phyloP scores from a whole-genome alignment of 2,797 vertebrate species.

The Pteronotus mesoamericanus region DNA sequence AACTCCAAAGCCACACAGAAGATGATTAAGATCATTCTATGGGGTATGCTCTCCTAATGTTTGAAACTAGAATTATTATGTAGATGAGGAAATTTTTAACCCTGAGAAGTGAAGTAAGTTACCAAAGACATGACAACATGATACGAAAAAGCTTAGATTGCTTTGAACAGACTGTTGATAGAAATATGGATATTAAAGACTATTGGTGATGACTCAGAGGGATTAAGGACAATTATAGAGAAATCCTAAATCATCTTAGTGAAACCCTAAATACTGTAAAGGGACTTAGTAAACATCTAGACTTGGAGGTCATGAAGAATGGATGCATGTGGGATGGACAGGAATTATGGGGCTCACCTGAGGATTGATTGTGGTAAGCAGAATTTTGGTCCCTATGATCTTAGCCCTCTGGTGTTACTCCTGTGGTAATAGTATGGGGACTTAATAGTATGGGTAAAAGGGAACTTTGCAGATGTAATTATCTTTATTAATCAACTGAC shows the following conservation, averaged over 20 bases:
- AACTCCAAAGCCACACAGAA: not conserved
- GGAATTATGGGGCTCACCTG: not conserved
- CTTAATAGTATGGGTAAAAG: too few relatives aligned
- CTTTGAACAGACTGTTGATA: not conserved
- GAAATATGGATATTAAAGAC: slow-evolving; percentile 8
- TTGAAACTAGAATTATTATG: slow-evolving; percentile 25
- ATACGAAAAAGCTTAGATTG: not conserved
- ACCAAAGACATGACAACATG: not conserved
- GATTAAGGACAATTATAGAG: not conserved
- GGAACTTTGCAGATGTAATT: not conserved
- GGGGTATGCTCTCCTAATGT: not conserved
- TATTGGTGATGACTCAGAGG: not conserved
- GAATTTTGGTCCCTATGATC: not conserved
- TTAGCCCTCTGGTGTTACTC: not conserved
- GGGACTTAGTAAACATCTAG: not conserved
- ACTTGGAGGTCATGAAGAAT: not conserved
- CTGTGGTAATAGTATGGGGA: not conserved
- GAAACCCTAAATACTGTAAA: not conserved
- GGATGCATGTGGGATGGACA: not conserved
- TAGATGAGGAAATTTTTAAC: not conserved
- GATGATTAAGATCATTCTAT: slow-evolving; percentile 29
- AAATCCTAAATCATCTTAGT: slow-evolving; percentile 8
- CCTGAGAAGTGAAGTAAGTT: slow-evolving; percentile 33
- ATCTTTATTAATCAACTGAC: not conserved
- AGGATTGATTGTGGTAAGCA: not conserved